phyloP scores from a whole-genome alignment of 2,888 invertebrate species.

The Branchipolynoe longqiensis region DNA sequence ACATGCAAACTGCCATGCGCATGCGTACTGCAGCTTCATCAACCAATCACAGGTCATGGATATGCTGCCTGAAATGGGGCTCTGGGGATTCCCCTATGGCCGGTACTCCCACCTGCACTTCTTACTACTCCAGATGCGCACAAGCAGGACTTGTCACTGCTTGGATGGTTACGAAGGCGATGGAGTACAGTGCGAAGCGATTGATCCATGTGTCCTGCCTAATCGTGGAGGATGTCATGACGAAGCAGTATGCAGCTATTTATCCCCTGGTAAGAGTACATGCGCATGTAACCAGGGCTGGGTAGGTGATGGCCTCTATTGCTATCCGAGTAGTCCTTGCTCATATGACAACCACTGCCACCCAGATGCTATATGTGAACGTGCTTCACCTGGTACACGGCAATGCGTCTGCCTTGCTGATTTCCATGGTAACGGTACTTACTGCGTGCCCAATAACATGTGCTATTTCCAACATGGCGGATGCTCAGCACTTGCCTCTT shows the following conservation, averaged over 20 bases:
- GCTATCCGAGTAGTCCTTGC: constrained; percentile 73
- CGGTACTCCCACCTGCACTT: background rate
- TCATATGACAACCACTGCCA: constrained; percentile 71
- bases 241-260: constrained; percentile 75
- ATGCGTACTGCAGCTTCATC: constrained; percentile 69
- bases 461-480: constrained; percentile 76
- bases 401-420: constrained; percentile 72
- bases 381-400: constrained; percentile 84
- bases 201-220: constrained; percentile 71
- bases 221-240: constrained; percentile 74
- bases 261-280: constrained; percentile 71
- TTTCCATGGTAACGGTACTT: constrained; percentile 76
- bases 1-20: constrained; percentile 69
- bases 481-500: constrained; percentile 68
- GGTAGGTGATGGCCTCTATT: constrained; percentile 76
- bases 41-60: background rate
- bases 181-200: constrained; percentile 70
- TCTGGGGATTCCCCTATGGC: background rate
- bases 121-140: background rate
- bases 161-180: constrained; percentile 72
- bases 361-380: constrained; percentile 71
- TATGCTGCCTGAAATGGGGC: background rate
- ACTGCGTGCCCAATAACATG: constrained; percentile 71
- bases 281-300: constrained; percentile 76
- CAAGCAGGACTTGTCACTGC: constrained; percentile 72